A percentile compares a stretch with the other conserved stretches of the same genome.
These are phyloP conservation scores for Resseliella maxima DNA, from an alignment of 2,888 invertebrate species.

Conservation along the genomic window DNA sequence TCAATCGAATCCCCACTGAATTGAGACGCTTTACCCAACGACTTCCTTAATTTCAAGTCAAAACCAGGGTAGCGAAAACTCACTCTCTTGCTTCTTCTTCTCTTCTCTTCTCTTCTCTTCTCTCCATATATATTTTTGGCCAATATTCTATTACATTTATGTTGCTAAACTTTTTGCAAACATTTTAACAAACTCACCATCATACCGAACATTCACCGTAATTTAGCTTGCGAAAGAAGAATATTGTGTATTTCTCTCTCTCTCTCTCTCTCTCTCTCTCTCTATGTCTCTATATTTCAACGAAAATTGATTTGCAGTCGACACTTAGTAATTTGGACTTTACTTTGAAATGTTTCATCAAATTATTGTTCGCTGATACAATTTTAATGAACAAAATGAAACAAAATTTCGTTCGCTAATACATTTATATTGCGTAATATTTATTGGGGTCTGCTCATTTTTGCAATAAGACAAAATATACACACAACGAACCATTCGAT, in stretches of 20 bases:
- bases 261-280: no score
- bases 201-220: not conserved
- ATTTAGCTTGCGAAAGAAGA: not conserved
- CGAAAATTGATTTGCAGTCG: not conserved
- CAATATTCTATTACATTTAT: not conserved
- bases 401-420: not conserved
- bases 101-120: no score
- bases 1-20: not conserved
- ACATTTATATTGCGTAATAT: not conserved
- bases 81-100: no score
- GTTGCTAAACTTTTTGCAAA: not conserved
- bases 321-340: no score
- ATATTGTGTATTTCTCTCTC: no score
- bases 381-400: conserved; percentile 7
- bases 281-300: not conserved
- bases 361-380: not conserved
- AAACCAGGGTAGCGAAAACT: not conserved
- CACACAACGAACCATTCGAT: no score
- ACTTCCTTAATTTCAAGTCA: not conserved
- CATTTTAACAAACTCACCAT: conserved; percentile 1
- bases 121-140: not conserved
- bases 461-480: no score
- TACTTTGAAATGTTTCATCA: not conserved
- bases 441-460: no score
- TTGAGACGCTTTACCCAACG: not conserved